Percentiles rank a stretch among this genome's conserved stretches.
Evolutionary conservation across 1,140 invertebrate genomes (phyloP).

Genomic region (Scylla paramamosain): DNA sequence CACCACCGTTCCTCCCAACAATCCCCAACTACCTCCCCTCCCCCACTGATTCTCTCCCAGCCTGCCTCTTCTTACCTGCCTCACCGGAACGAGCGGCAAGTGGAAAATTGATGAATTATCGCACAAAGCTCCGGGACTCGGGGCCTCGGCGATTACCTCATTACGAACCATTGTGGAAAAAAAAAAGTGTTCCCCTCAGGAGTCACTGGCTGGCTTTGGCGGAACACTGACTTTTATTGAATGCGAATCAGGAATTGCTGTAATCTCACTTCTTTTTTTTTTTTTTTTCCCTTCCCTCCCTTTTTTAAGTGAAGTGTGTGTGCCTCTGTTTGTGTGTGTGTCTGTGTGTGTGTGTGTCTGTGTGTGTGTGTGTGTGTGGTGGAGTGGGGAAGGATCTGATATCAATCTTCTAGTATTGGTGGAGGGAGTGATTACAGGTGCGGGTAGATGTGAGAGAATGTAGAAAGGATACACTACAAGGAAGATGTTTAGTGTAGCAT

Average conservation of each 20-base stretch:
- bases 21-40: background rate
- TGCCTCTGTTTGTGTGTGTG: background rate
- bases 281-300: background rate
- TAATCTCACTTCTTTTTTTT: background rate
- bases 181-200: background rate
- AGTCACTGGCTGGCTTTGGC: background rate
- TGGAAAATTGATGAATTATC: constrained; percentile 24
- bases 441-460: background rate
- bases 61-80: background rate
- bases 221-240: constrained; percentile 34
- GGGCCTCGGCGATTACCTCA: constrained; percentile 9
- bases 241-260: background rate
- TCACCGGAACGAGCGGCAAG: constrained; percentile 7
- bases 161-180: constrained; percentile 12
- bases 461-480: background rate
- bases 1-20: background rate
- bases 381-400: background rate
- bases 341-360: background rate
- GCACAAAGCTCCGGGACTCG: background rate
- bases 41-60: background rate
- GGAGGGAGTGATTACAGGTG: background rate
- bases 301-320: background rate
- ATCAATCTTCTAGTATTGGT: background rate
- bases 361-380: background rate
- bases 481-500: background rate